These are phyloP conservation scores for Gorsachius goisagi DNA, from an alignment of 2,113 vertebrate species.

Conservation along the genomic window DNA sequence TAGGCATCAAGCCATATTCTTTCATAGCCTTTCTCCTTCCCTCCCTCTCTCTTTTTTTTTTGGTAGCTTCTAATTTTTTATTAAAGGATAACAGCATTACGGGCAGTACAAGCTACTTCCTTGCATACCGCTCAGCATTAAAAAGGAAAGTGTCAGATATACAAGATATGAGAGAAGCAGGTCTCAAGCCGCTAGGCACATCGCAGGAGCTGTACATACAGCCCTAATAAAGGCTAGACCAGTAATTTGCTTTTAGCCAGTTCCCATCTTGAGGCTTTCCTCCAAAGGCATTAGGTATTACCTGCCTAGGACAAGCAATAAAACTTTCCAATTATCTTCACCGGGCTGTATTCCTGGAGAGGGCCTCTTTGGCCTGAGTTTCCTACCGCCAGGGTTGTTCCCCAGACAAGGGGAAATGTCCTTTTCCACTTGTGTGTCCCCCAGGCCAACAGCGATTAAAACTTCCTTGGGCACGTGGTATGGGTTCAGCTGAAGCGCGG, in stretches of 20 bases:
- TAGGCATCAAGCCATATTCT: conserved; percentile 55
- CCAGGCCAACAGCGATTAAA: not conserved
- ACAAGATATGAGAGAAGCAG: not conserved
- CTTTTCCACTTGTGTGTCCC: not conserved
- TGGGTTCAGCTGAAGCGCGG: not conserved
- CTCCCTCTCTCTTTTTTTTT: not conserved
- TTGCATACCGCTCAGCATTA: not conserved
- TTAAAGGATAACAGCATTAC: conserved; percentile 36
- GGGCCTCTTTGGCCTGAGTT: not conserved
- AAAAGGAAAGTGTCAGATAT: conserved; percentile 11
- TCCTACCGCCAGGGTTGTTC: not conserved
- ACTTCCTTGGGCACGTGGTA: not conserved
- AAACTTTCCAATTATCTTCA: not conserved
- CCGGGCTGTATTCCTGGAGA: not conserved
- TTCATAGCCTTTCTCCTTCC: conserved; percentile 19
- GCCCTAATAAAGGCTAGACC: not conserved
- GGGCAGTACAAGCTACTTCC: conserved; percentile 29
- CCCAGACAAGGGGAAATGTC: not conserved
- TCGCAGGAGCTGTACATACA: not conserved
- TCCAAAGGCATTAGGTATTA: not conserved
- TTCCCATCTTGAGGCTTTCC: not conserved
- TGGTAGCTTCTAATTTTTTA: conserved; percentile 52
- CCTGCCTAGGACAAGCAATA: not conserved
- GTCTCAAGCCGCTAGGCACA: not conserved
- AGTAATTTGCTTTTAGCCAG: conserved; percentile 14